Conservation (phyloP, 2,113 vertebrate species). For the Ageneiosus marmoratus region DNA sequence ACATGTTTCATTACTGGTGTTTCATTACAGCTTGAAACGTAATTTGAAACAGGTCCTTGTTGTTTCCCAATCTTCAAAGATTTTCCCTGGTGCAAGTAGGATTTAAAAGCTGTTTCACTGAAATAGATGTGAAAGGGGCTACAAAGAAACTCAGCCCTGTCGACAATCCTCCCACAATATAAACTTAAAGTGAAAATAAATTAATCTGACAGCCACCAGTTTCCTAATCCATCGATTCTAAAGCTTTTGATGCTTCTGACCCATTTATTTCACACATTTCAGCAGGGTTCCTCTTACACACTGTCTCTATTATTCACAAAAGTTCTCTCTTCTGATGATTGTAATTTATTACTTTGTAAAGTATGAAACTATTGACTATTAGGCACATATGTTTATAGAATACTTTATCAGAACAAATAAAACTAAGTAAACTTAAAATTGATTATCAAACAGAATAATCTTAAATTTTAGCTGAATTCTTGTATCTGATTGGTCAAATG, state of each 20-base stretch:
- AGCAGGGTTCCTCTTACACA: neutral
- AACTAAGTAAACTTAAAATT: neutral
- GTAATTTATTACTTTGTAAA: neutral
- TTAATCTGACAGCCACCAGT: slow-evolving; percentile 10
- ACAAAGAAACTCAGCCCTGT: neutral
- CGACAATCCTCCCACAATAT: neutral
- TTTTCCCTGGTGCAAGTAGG: neutral
- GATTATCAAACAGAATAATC: neutral
- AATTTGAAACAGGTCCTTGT: slow-evolving; percentile 14
- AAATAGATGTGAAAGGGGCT: neutral
- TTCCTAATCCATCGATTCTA: neutral
- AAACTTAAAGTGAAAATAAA: neutral
- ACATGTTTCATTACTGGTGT: slow-evolving; percentile 20
- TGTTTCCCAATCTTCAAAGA: slow-evolving; percentile 18
- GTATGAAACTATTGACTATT: neutral
- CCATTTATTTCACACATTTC: neutral
- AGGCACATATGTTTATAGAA: neutral
- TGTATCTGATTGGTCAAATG: neutral
- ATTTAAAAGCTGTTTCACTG: neutral
- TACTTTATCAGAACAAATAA: neutral
- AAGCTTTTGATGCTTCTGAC: slow-evolving; percentile 2
- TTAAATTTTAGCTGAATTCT: neutral
- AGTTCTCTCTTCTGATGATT: neutral
- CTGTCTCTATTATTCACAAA: neutral
- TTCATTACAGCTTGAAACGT: slow-evolving; percentile 42